Evolutionary conservation across 2,113 vertebrate genomes (phyloP).

Genomic region (Hyperoodon ampullatus): DNA sequence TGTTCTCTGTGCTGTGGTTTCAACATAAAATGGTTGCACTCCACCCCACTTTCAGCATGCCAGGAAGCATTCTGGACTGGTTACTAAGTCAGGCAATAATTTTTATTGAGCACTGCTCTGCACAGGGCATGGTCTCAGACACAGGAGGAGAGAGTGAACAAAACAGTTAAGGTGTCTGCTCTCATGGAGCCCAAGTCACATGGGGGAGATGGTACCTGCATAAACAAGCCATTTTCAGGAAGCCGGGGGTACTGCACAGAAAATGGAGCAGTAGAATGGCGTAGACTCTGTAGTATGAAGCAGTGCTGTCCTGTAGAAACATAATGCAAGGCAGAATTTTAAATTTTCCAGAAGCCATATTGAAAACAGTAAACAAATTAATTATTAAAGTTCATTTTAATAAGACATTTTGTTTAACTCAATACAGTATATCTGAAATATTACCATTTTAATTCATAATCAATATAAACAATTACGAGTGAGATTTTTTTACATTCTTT

Average conservation of each 20-base stretch:
- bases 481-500: background rate
- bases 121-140: too few species aligned
- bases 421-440: background rate
- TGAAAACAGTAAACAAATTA: too few species aligned
- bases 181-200: too few species aligned
- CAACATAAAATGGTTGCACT: too few species aligned
- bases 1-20: background rate
- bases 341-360: background rate
- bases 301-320: background rate
- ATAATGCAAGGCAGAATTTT: background rate
- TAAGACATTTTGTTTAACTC: background rate
- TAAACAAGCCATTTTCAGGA: background rate
- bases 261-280: background rate
- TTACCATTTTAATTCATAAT: background rate
- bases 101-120: background rate
- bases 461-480: background rate
- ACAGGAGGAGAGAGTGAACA: background rate
- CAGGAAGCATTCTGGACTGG: background rate
- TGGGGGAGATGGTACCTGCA: background rate
- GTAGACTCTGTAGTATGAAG: background rate
- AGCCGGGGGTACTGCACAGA: background rate
- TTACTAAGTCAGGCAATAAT: background rate
- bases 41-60: background rate
- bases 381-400: background rate
- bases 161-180: too few species aligned